Base-by-base conservation (phyloP, 2,888 invertebrate genomes). In the Drosophila suboccidentalis region DNA sequence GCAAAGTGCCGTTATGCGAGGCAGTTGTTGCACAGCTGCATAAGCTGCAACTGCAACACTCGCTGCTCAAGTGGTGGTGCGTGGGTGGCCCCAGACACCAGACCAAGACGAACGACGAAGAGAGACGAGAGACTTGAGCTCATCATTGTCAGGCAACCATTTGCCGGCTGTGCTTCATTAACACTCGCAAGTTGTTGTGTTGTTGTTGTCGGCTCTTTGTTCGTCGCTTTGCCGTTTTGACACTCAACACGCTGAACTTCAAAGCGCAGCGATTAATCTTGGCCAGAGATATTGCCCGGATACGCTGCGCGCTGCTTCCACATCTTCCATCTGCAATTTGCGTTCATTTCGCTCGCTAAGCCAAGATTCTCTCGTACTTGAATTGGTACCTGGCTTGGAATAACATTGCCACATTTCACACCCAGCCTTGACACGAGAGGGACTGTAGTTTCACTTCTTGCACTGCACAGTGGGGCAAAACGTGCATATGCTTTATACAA, bases 321-420 rank as follows among this genome's bases (percentile, higher is more conserved):
- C 53, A 53, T 60, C 26, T 26, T 26, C 26, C 26, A 72, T 62
- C 65, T 71, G 75, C 85, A 80, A 82, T 79, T 78, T 85, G 66
- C 54, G 49, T 54, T 63, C 59, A 71, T 72, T 71, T 71, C 41
- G n/a, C 19, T 47, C 11, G 9, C 36, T 4, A 49, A 32, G 32
- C 32, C 41, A 54, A 78, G 79, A 75, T 68, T 78, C 75, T 75
- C 32, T 29, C 8, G 13, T 4, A 41, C 61, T 46, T 19, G 49
- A 11, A 44, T 47, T 51, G 38, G 32, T 67, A 26, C 15, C 9
- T 11, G 38, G 46, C 53, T n/a, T 47, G 54, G 34, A 6, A 44
- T 17, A 58, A 46, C 44, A 47, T 72, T 82, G 83, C 83, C 84
- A 73, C 71, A 82, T 82, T 82, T 82, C 67, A 72, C 89, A 70